phyloP scores from a whole-genome alignment of 2,888 invertebrate genomes.

The Polydrusus cervinus region DNA sequence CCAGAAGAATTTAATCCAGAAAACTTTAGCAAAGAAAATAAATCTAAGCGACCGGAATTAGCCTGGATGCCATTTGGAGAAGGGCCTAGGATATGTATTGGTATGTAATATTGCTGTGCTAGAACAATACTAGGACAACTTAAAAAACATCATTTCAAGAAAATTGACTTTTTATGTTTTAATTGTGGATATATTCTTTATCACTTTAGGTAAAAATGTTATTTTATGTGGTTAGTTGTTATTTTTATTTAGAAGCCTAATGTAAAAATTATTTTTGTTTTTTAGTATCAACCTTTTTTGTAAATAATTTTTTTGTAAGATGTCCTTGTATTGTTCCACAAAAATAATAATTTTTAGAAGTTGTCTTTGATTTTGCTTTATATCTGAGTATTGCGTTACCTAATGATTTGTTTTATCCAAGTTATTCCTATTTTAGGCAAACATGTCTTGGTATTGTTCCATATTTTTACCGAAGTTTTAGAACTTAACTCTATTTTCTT shows the following conservation, averaged over 20 bases:
- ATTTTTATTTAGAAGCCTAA: background rate
- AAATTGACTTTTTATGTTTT: background rate
- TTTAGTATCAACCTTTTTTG: background rate
- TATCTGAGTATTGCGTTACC: background rate
- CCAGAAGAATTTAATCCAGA: conserved; percentile 61
- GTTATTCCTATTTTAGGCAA: background rate
- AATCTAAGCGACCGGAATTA: conserved; percentile 52
- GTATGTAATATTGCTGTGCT: conserved; percentile 54
- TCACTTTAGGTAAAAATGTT: background rate
- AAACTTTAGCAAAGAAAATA: conserved; percentile 59
- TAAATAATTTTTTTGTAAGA: background rate
- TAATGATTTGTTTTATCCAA: background rate
- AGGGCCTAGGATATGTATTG: conserved; percentile 68
- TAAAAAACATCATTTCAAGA: background rate
- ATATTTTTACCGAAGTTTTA: background rate
- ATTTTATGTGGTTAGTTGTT: background rate
- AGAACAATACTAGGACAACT: background rate
- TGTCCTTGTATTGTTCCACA: background rate
- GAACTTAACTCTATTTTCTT: background rate
- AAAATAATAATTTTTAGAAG: background rate
- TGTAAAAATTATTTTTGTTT: background rate
- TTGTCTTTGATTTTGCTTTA: background rate
- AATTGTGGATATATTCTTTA: background rate
- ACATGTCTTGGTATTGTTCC: background rate
- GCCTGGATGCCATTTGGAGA: conserved; percentile 66